Evolutionary conservation across 1,140 invertebrate species (phyloP).

Genomic region (Neuroterus valhalla): DNA sequence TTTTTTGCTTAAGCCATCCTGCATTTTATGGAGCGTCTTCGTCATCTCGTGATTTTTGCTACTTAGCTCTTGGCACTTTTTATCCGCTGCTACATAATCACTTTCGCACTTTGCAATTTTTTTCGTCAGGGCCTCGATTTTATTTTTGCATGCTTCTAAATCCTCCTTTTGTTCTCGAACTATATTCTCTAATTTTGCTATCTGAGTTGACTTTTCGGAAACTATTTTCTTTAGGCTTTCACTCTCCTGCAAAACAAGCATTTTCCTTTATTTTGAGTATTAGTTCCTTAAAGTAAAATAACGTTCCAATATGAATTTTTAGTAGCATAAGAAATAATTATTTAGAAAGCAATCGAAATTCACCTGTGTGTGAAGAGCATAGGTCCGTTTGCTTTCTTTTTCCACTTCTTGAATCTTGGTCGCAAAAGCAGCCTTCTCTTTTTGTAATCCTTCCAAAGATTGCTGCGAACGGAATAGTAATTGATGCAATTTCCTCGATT

Average conservation of each 20-base stretch:
- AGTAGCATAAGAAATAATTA: neutral
- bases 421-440: constrained; percentile 61
- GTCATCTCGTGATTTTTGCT: constrained; percentile 58
- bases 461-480: constrained; percentile 75
- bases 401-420: constrained; percentile 55
- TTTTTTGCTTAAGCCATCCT: constrained; percentile 58
- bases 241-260: constrained; percentile 57
- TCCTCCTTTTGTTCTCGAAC: constrained; percentile 46
- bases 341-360: constrained; percentile 26
- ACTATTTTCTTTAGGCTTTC: constrained; percentile 62
- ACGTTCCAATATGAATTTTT: neutral
- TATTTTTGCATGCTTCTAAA: constrained; percentile 49
- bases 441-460: constrained; percentile 69
- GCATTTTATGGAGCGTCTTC: constrained; percentile 56
- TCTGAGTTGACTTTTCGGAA: constrained; percentile 47
- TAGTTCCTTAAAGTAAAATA: too few species aligned
- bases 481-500: constrained; percentile 74
- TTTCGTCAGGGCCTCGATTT: constrained; percentile 54
- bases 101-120: constrained; percentile 53
- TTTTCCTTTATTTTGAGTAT: neutral
- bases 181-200: constrained; percentile 46
- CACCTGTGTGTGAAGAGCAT: constrained; percentile 55
- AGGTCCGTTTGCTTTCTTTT: constrained; percentile 55
- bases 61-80: constrained; percentile 47
- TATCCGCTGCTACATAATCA: constrained; percentile 42